Evolutionary conservation across 1,140 invertebrate species (phyloP), one percentile per base, ranked within the genome.

Genomic region (Cecropterus lyciades): DNA sequence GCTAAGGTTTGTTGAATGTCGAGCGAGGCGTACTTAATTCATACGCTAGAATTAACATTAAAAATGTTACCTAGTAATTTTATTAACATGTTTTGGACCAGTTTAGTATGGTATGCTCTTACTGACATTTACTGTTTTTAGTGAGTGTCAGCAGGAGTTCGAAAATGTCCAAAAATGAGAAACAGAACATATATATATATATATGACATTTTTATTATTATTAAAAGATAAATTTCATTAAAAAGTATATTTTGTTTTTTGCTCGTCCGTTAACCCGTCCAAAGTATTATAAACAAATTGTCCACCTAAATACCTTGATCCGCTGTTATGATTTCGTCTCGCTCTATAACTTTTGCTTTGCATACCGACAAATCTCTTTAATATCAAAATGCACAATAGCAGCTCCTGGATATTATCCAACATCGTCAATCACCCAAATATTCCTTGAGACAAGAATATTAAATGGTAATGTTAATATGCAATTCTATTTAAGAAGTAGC

Each of bases 351-450:
- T 40, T 51, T 46, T n/a, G 27, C 15, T 62, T 20, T 62, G 59
- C 46, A 40, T 62, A 51, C 59, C 16, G 33, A 51, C 46, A 51
- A 62, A 62, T 62, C 46, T 40, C 45, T 63, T 52, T 42, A 63
- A 52, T 63, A 63, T 63, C 59, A 51, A 27, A 63, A 43, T 63
- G 33, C 59, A 52, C 59, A 63, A 60, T 33, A 13, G 27, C 30
- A n/a, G n/a, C n/a, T 62, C 57, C 57, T 62, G 46, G 57, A 62
- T 37, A 37, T 27, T 17, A 15, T 62, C 57, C 57, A 62, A 62
- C 57, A 13, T 49, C 57, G 20, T 49, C 30, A 49, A 49, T 62
- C 57, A 62, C 46, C 45, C 20, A 51, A 62, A 49, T 49, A 45
- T 62, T 49, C 46, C 48, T 33, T 37, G 33, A 62, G 57, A 51